phyloP scores from a whole-genome alignment of 2,113 vertebrate species.

The Xenotilapia longispinis region DNA sequence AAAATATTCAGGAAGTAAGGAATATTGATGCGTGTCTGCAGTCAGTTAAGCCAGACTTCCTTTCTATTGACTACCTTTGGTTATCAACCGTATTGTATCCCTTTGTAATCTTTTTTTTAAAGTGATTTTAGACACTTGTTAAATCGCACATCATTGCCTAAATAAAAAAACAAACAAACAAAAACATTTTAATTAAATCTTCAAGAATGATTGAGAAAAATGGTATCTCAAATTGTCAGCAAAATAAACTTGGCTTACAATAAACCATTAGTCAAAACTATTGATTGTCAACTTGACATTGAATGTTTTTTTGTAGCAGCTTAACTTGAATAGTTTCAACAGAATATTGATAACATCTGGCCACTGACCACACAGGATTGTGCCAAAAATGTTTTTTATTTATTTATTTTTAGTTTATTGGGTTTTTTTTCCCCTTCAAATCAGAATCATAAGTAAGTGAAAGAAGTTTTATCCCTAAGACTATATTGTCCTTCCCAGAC shows the following conservation, averaged over 20 bases:
- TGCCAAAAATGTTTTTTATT: not conserved
- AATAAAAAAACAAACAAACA: not conserved
- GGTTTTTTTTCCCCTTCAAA: accelerated
- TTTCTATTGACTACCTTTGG: not conserved
- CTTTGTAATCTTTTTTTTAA: not conserved
- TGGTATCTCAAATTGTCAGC: not conserved
- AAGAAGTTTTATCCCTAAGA: not conserved
- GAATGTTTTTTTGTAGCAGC: not conserved
- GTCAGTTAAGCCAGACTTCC: not conserved
- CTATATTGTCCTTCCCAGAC: not conserved
- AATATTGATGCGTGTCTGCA: not conserved
- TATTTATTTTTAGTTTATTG: not conserved
- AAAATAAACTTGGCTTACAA: not conserved
- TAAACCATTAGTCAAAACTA: not conserved
- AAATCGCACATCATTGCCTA: not conserved
- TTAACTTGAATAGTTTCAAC: not conserved
- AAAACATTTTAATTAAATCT: not conserved
- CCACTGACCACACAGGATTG: not conserved
- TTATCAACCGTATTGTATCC: not conserved
- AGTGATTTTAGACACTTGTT: not conserved
- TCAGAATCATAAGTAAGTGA: not conserved
- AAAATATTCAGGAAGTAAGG: not conserved
- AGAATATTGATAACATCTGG: not conserved
- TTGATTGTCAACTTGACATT: not conserved
- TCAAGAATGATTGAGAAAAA: not conserved